These are phyloP conservation scores for Amphipyra tragopoginis DNA, from an alignment of 2,888 invertebrate genomes.

Conservation along the genomic window DNA sequence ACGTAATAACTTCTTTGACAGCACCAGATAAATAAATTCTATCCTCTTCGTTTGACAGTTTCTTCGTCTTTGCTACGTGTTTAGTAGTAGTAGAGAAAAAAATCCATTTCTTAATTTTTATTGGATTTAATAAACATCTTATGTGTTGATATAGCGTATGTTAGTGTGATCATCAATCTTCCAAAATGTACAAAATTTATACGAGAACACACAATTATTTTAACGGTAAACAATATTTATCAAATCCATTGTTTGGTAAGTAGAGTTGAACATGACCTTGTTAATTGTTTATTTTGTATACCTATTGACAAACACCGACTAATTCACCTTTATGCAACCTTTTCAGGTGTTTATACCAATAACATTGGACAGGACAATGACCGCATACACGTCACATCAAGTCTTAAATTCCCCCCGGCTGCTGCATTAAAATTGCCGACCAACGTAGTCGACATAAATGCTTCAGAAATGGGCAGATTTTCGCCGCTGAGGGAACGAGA, in stretches of 20 bases:
- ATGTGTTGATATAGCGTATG: neutral
- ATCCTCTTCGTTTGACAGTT: too few relatives aligned
- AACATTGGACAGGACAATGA: constrained; percentile 80
- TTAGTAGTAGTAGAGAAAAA: constrained; percentile 1
- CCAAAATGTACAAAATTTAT: constrained; percentile 57
- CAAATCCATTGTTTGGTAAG: constrained; percentile 56
- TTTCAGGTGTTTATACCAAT: constrained; percentile 68
- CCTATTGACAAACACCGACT: constrained; percentile 5
- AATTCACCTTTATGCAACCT: constrained; percentile 20
- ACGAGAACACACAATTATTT: constrained; percentile 47
- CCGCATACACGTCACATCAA: constrained; percentile 84
- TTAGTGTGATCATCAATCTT: constrained; percentile 5
- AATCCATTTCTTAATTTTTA: constrained; percentile 25
- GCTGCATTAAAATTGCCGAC: constrained; percentile 90
- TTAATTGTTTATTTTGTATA: constrained; percentile 29
- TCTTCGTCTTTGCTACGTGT: too few relatives aligned
- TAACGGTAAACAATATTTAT: constrained; percentile 37
- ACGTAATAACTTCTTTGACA: too few relatives aligned
- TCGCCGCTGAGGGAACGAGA: constrained; percentile 91
- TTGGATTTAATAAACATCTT: neutral
- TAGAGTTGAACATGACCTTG: constrained; percentile 32
- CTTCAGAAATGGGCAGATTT: constrained; percentile 91
- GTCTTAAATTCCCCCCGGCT: constrained; percentile 87
- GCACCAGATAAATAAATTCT: too few relatives aligned
- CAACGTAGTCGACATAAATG: constrained; percentile 91